Base-by-base conservation (phyloP, 92 coral and sea anemone species). In the Bergia puertoricense region DNA sequence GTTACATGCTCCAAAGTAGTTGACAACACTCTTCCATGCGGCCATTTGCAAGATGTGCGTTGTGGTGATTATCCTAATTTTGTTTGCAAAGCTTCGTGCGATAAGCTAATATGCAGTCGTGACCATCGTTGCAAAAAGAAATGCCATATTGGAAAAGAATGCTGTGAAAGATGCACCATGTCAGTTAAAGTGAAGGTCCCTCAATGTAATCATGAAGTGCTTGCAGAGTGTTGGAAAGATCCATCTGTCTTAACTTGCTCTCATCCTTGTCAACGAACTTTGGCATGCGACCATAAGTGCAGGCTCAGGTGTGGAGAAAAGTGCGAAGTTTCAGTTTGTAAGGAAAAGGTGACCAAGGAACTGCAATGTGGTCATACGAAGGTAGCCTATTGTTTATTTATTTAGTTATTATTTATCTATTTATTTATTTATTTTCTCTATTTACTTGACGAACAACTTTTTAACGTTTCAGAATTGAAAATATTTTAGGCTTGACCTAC, bases 251-350 rank as follows among this genome's bases (percentile, higher is more conserved):
- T 85, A 22, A 77, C 8, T 8, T 91, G 93, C 81, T 38, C 73
- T 71, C 68, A 37, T 20, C 89, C 85, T 20, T 91, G 93, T 65
- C 37, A 44, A 72, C 86, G 74, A 42, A n/a, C 44, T 1, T 90
- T 91, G 85, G 48, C 43, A 15, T 91, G 93, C 46, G 89, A 85
- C 2, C 93, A 91, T 54, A 39, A 37, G 14, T 91, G 91, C 72
- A 40, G 39, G 3, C 86, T 72, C 22, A 85, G 41, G 73, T 91
- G 93, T 66, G 91, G 91, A 37, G 79, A 85, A 18, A 73, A 68
- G 36, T 91, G 93, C 74, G 62, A 13, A 37, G 39, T 41, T 68
- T 54, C 66, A 37, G 56, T 51, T 8, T 91, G 96, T 59, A n/a
- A 72, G n/a, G 81, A 77, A 30, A 40, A 15, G 14, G 46, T 37